Evolutionary conservation across 2,888 invertebrate species (phyloP), one percentile per base, ranked within the genome.

Genomic region (Agonopterix heracliana): DNA sequence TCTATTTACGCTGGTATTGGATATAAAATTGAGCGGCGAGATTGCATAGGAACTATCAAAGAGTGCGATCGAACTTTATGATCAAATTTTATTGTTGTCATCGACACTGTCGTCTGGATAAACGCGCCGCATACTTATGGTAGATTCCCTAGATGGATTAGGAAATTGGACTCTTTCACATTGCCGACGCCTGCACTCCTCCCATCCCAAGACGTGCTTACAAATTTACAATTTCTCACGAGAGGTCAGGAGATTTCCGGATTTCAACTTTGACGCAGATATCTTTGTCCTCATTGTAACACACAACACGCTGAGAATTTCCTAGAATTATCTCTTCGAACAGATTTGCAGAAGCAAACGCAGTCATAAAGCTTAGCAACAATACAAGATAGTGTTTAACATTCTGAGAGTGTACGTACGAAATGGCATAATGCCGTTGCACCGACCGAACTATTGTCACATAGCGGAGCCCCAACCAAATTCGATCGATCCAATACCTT

Each of bases 11-110:
- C 73, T 70, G 64, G 62, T 78, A 81, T 81, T 78, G 71, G 73
- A 78, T 71, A 81, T 78, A 76, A 80, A 84, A 81, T 82, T 81
- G 79, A 79, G 78, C 78, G 72, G 73, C 74, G 74, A 80, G 78
- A 83, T 83, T 81, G 80, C 79, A 77, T 72, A 75, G 74, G 67
- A 72, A 71, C 72, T 71, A 63, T 78, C 76, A 78, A 81, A 81
- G 80, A 74, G 69, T 70, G 77, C 71, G 76, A 77, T 79, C 64
- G 66, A 72, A 77, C 66, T 81, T 81, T 83, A 81, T 81, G 79
- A 79, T 77, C 67, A 68, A 66, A 75, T 78, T 82, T 82, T 78
- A 81, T 78, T 78, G 78, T 78, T 71, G 75, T 75, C 78, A 77
- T 73, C 76, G 72, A 74, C 66, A 71, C 68, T 64, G 65, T 70